Evolutionary conservation across 2,888 invertebrate species (phyloP), one percentile per base, ranked within the genome.

Genomic region (Eupithecia vulgata): DNA sequence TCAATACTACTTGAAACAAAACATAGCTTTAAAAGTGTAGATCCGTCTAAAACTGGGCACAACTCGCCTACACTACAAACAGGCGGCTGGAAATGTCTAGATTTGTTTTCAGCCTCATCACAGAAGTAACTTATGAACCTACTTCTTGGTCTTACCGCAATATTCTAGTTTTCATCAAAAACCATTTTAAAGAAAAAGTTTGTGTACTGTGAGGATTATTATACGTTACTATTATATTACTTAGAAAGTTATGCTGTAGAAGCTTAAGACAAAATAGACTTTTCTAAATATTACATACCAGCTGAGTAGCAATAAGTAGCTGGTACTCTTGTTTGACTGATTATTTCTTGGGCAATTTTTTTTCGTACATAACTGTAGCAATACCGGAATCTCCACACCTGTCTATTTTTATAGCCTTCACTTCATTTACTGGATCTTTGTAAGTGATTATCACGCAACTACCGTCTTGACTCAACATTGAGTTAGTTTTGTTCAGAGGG

Each of bases 161-260:
- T 30, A 30, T 30, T 1, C 30, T 15, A 8, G 57, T 57, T 57
- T 57, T 57, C 12, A 25, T 57, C 12, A 57, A 64, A 37, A 64
- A 64, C 37, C 37, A 77, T 77, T 73, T 74, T 71, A 61, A 37
- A 72, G 71, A 62, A 75, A 70, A 72, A 65, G n/a, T 48, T 15
- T 42, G 37, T 37, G 37, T 37, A 37, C 37, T n/a, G n/a, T n/a
- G n/a, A n/a, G n/a, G n/a, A n/a, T n/a, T n/a, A n/a, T n/a, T n/a
- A n/a, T n/a, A n/a, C n/a, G n/a, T n/a, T n/a, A n/a, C n/a, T n/a
- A n/a, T n/a, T n/a, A 52, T 52, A 48, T 15, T 17, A 5, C 15
- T 45, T 5, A 45, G 45, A 45, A 45, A n/a, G n/a, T n/a, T 7
- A 21, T 21, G n/a, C 10, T 48, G n/a, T 52, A 52, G 21, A 10